phyloP scores from a whole-genome alignment of 2,797 vertebrate species.

The Staurois parvus region DNA sequence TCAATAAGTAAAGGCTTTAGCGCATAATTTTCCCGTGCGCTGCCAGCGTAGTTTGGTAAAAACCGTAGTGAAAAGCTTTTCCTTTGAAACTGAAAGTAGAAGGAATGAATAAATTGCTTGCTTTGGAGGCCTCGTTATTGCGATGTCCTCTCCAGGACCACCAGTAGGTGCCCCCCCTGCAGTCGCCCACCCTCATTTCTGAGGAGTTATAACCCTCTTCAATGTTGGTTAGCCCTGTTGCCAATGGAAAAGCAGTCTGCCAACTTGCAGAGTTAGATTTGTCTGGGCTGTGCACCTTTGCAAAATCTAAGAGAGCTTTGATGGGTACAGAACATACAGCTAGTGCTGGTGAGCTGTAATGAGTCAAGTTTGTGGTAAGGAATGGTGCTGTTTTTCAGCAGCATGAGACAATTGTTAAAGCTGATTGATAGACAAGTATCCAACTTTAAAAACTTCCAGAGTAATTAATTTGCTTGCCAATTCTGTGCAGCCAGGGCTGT shows the following conservation, averaged over 20 bases:
- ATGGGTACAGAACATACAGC: not conserved
- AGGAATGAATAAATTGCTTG: slow-evolving; percentile 13
- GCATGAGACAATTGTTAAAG: no score
- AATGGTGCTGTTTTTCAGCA: no score
- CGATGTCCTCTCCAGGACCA: slow-evolving; percentile 35
- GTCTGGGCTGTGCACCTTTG: not conserved
- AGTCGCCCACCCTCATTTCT: not conserved
- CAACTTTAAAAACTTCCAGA: no score
- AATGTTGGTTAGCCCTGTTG: slow-evolving; percentile 14
- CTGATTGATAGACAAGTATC: no score
- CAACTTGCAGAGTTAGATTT: not conserved
- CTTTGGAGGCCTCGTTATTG: slow-evolving; percentile 25
- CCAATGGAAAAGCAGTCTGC: slow-evolving; percentile 1
- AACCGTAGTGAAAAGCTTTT: slow-evolving; percentile 46
- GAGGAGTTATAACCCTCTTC: slow-evolving; percentile 19
- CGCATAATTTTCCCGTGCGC: not conserved
- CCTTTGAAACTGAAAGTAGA: slow-evolving; percentile 26
- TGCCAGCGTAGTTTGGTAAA: slow-evolving; percentile 28
- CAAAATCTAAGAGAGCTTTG: not conserved
- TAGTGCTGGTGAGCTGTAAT: no score
- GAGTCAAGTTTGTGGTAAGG: no score
- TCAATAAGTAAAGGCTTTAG: slow-evolving; percentile 29
- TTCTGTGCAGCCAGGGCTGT: no score
- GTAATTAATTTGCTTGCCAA: no score
- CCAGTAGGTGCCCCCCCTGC: slow-evolving; percentile 6